Evolutionary conservation across 2,113 vertebrate species (phyloP), one percentile per base, ranked within the genome.

Genomic region (Pachyramphus minor): DNA sequence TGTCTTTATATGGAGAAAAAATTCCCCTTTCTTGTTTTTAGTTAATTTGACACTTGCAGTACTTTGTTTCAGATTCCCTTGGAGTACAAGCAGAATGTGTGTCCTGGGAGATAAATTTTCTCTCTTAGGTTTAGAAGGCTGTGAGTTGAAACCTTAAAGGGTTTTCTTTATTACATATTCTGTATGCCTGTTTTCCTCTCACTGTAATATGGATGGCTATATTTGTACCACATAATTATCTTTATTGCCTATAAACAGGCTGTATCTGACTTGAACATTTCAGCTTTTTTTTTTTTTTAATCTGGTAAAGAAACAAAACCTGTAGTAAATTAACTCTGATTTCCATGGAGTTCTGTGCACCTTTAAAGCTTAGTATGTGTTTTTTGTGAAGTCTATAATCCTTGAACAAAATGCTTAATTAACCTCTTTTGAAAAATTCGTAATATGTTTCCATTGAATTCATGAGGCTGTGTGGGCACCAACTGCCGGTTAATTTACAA

Each of bases 371-470:
- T 73, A 11, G 18, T 74, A 45, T 52, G 8, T 79, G 20, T 80
- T 96, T 78, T 87, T 45, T 95, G 90, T 87, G 62, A 95, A 88
- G 35, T 82, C 49, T 79, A 18, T 84, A 90, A 90, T 93, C 60
- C 41, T 78, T 44, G 41, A 60, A 88, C 63, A 91, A 96, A 95
- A 97, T 90, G 66, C 49, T 96, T 91, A 94, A 91, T 94, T 91
- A 97, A 94, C 76, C 53, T 86, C 62, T 81, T 93, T 87, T 63
- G 60, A 85, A 91, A 93, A 19, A 82, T 64, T 75, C 7, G 0
- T 94, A 79, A 53, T 71, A 75, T 22, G 14, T 81, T 90, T 89
- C 90, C 19, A 82, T 77, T 76, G 68, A 89, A 88, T 93, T 86
- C 75, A 39, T 87, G 68, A 76, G 52, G 15, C 20, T 76, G 25